Evolutionary conservation across 2,888 invertebrate genomes (phyloP), one percentile per base, ranked within the genome.

Genomic region (Leptogaster cylindrica): DNA sequence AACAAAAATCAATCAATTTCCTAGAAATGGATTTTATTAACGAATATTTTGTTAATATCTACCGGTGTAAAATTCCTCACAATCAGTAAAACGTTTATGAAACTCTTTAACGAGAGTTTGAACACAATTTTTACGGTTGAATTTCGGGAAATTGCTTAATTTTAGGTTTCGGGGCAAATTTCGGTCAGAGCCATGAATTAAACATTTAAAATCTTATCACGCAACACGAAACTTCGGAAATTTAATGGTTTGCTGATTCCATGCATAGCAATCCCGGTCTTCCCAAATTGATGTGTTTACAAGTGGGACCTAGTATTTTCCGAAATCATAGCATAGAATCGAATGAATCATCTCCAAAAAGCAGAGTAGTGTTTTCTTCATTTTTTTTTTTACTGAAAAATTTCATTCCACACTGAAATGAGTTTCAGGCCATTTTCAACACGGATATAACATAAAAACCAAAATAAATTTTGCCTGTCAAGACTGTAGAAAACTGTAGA

Each of bases 191-290:
- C 55, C 55, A 55, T 55, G 55, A 39, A 55, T 55, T 55, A 55
- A 36, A 55, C 55, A 55, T 55, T 55, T 55, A 55, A 55, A 55
- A 23, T 16, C 8, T 39, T 25, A 55, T 55, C 55, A 55, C 55
- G 55, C 55, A 55, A 55, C 55, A 55, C 39, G 39, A 55, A 55
- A 36, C 33, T 55, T 55, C 36, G 14, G 25, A 55, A 39, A 39
- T 55, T 55, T 55, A 55, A 33, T 55, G 55, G 55, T 36, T 55
- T 55, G 41, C 41, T 41, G 41, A 41, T 41, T 41, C 10, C 55
- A 16, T 4, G 55, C 39, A 36, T 23, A 23, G 36, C 23, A 36
- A 23, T 33, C 36, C 23, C 23, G 7, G 12, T 36, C 36, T 6
- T 14, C 16, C 8, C 20, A 18, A 55, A 55, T 33, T 16, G 20